Base-by-base conservation (phyloP, 2,113 vertebrate species). In the Brachirus orientalis region DNA sequence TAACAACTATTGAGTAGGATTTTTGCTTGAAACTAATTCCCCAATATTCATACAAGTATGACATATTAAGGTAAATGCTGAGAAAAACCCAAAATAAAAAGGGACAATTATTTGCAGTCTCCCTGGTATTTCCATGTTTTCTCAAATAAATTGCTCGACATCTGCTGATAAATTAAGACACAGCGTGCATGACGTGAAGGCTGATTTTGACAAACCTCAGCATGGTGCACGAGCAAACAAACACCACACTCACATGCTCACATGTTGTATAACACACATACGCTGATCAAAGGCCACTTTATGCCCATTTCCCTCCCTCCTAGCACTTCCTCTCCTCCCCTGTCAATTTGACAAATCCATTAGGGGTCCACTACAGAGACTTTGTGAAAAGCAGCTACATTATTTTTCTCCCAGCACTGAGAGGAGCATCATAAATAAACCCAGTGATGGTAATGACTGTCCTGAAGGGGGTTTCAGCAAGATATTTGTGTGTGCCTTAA, bases 311-410 rank as follows among this genome's bases (percentile, higher is more conserved):
- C 64, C 70, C 46, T 58, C 36, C 66, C 61, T 55, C 28, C 44
- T n/a, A 70, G 57, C 47, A 47, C 50, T 71, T 53, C 66, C 18
- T 52, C 56, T 55, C 51, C 52, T 61, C 68, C 65, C 72, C 48
- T 72, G 65, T 85, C 80, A 76, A 74, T 83, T 80, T 79, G 77
- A 85, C 72, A 85, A 81, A 79, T 76, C 77, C 83, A 88, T 85
- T 75, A 69, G 65, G 77, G 62, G 62, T 83, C 80, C 75, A 85
- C 85, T 83, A 79, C 61, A 73, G 64, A 69, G 69, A 80, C 79
- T 78, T 85, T 75, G 73, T 87, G 68, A 80, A 71, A 83, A 76
- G 82, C 67, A 60, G 73, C 71, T 59, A 20, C 57, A 78, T 72
- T 69, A 61, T 78, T 66, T 62, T 52, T 63, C 40, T 72, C 47